A percentile compares a stretch with the other conserved stretches of the same genome.
Conservation (phyloP, 1,140 invertebrate species). For the Brachionus calyciflorus region DNA sequence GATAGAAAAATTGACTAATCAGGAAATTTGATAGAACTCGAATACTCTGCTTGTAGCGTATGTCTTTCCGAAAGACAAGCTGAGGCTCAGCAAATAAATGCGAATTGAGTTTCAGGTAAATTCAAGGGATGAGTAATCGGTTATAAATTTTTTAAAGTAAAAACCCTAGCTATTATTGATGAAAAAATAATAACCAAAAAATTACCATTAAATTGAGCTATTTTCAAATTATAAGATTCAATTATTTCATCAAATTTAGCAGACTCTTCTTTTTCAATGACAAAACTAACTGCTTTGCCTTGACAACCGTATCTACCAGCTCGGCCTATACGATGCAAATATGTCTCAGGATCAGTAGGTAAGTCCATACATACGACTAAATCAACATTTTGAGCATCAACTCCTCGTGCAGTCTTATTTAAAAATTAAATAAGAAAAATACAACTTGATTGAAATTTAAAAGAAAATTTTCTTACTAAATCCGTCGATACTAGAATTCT, state of each 20-base stretch:
- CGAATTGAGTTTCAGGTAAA: no score
- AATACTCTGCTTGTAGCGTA: no score
- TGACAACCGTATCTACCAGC: slow-evolving; percentile 38
- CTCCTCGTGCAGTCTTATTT: slow-evolving; percentile 66
- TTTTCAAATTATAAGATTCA: slow-evolving; percentile 5
- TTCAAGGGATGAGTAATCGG: no score
- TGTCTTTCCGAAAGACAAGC: no score
- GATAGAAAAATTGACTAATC: no score
- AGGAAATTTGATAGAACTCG: no score
- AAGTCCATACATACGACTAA: slow-evolving; percentile 87
- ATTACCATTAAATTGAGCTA: not conserved
- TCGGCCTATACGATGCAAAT: slow-evolving; percentile 79
- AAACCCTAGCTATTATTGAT: no score
- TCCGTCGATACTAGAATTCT: slow-evolving; percentile 86
- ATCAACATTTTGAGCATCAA: slow-evolving; percentile 87
- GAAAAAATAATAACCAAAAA: no score
- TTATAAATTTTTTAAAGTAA: no score
- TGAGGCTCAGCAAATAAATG: no score
- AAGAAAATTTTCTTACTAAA: slow-evolving; percentile 62
- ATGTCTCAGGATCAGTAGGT: slow-evolving; percentile 77
- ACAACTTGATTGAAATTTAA: not conserved
- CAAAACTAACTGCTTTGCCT: slow-evolving; percentile 29
- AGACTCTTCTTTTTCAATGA: slow-evolving; percentile 14
- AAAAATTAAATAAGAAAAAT: not conserved
- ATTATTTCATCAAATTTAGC: slow-evolving; percentile 27